Evolutionary conservation across 2,797 vertebrate genomes (phyloP), one percentile per base, ranked within the genome.

Genomic region (Ptychadena robeensis): DNA sequence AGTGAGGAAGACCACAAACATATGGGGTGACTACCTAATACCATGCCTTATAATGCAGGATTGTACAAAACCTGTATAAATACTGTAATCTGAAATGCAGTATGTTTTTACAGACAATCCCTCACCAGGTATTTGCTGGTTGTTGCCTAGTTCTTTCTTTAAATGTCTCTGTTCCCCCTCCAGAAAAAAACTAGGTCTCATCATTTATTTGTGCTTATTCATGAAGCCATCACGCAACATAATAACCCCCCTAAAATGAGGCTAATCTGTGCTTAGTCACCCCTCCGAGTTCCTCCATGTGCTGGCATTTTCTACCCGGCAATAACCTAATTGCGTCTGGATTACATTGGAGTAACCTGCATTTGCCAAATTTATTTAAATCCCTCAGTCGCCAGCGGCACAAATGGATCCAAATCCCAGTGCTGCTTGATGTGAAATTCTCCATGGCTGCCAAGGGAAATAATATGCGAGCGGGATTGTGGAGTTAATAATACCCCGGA

Each of bases 311-410:
- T 82, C 53, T 79, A 59, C 69, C 69, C 59, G 68, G 69, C 75
- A 73, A 73, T 82, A 79, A 83, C 82, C 82, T 83, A 72, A 79
- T 83, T 79, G 35, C 68, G 28, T 66, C 37, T 79, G 69, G 74
- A 66, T 72, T 73, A 61, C 30, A n/a, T 73, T 59, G 79, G 38
- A 57, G 18, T 61, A 53, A 35, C 38, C 38, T 53, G 18, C 32
- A 66, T n/a, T 70, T 70, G 64, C 81, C 81, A 63, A 73, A 83
- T 70, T 59, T 79, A 83, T 83, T 65, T 66, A 83, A 83, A 83
- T 73, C 75, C 61, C 53, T 79, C 61, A 35, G 28, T 53, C 68
- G 53, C 67, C 74, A 64, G 74, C 30, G 38, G 82, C 75, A 73
- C 32, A 35, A 72, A 67, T 27, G 32, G 48, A 32, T 27, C 30